Base-by-base conservation (phyloP, 2,888 invertebrate species). In the Frankliniella intonsa region DNA sequence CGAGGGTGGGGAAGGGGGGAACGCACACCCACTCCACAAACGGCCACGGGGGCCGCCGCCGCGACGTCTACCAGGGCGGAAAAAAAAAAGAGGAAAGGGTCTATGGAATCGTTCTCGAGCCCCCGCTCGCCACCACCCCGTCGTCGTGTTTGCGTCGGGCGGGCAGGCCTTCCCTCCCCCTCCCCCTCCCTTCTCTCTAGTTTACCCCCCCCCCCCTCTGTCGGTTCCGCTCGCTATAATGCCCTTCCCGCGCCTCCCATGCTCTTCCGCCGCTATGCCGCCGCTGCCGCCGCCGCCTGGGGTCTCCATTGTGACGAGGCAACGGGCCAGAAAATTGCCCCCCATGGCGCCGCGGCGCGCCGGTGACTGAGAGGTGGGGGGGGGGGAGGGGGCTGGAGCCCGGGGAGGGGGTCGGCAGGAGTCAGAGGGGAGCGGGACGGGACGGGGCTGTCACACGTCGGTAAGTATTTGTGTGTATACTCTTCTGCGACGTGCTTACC, bases 381-480 rank as follows among this genome's bases (percentile, higher is more conserved):
- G 25, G 22, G 22, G 25, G 10, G 17, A 12, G 62, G 7, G 62
- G 62, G n/a, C 55, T 14, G 17, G 55, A 17, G 14, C 14, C 14
- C 19, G 19, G 69, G 25, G 12, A 76, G 69, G 69, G 22, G 69
- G 25, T 22, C 11, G 25, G 69, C 12, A 22, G 22, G 69, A n/a
- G 69, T 14, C 14, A 55, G 55, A 55, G 55, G 55, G 17, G 55
- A 55, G 55, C 12, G 55, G 17, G 55, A 8, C 0, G 62, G 62
- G 62, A 14, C 12, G 69, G 25, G 69, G 69, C 22, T 25, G 69
- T 22, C 10, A 25, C 10, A 25, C 25, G 69, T 76, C 69, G 22
- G 69, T 76, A 76, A 76, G 69, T 76, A 76, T 76, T 76, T 76
- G 69, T 76, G 69, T 76, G 69, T 76, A 76, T 76, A 76, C 69